These are phyloP conservation scores for Auanema freiburgensis DNA, from an alignment of 2,888 invertebrate genomes.

Conservation along the genomic window DNA sequence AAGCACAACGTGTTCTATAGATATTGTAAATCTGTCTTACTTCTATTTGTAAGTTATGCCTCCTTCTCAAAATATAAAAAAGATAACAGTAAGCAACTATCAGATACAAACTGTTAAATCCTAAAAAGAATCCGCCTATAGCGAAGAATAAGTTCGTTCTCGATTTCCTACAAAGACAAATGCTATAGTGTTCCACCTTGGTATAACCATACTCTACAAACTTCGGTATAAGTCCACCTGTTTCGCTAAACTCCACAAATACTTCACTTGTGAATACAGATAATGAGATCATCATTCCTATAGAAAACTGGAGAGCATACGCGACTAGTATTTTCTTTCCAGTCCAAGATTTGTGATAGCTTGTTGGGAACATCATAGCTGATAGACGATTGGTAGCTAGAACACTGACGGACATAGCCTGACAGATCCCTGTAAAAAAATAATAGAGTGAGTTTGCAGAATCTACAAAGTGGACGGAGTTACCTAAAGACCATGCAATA, in stretches of 20 bases:
- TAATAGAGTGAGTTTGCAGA: too few relatives aligned
- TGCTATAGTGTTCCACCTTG: too few relatives aligned
- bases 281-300: too few relatives aligned
- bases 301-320: too few relatives aligned
- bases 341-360: slow-evolving; percentile 11
- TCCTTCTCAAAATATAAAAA: slow-evolving; percentile 2
- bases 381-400: slow-evolving; percentile 20
- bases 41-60: slow-evolving; percentile 5
- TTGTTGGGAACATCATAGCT: slow-evolving; percentile 15
- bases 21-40: too few relatives aligned
- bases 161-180: slow-evolving; percentile 3
- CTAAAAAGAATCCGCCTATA: slow-evolving; percentile 14
- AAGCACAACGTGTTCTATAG: too few relatives aligned
- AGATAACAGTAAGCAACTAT: slow-evolving; percentile 15
- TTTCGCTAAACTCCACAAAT: background rate
- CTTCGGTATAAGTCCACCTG: slow-evolving; percentile 14
- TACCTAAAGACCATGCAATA: slow-evolving; percentile 19
- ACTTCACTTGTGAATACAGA: slow-evolving; percentile 8
- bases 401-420: slow-evolving; percentile 16
- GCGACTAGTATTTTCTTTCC: slow-evolving; percentile 2
- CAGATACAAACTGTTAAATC: slow-evolving; percentile 13
- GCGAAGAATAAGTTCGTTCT: slow-evolving; percentile 10
- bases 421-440: slow-evolving; percentile 11
- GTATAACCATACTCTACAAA: slow-evolving; percentile 8
- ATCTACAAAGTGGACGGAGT: background rate